Conservation (phyloP, 1,140 invertebrate genomes). For the Caenorhabditis latens region DNA sequence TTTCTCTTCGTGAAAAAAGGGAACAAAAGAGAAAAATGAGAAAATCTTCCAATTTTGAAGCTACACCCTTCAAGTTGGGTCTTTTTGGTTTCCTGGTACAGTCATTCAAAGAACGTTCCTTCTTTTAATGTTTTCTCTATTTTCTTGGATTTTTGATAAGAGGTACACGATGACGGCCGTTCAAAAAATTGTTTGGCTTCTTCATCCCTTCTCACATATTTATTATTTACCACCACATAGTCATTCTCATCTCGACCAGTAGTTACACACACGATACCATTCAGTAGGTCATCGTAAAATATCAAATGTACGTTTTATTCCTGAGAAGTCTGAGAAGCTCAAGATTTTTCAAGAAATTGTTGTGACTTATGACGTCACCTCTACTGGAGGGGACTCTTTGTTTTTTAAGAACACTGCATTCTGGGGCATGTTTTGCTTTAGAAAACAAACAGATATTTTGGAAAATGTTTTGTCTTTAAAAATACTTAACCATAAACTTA, state of each 20-base stretch:
- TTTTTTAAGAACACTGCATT: too few relatives aligned
- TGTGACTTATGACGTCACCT: too few relatives aligned
- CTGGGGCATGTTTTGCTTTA: too few relatives aligned
- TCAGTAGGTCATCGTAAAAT: not conserved
- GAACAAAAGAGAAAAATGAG: not conserved
- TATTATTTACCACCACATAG: not conserved
- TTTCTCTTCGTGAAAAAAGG: not conserved
- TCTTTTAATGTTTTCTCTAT: not conserved
- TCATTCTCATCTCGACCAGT: not conserved
- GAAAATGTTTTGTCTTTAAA: too few relatives aligned
- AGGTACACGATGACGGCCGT: slow-evolving; percentile 5
- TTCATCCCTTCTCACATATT: slow-evolving; percentile 4
- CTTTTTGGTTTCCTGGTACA: too few relatives aligned
- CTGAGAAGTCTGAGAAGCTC: too few relatives aligned
- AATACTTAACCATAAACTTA: too few relatives aligned
- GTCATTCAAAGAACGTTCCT: slow-evolving; percentile 1
- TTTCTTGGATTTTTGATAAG: not conserved
- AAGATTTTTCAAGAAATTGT: too few relatives aligned
- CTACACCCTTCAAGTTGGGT: not conserved
- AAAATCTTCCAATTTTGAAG: not conserved
- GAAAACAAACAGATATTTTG: too few relatives aligned
- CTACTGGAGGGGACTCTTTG: too few relatives aligned
- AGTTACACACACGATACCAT: not conserved
- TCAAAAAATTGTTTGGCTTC: slow-evolving; percentile 23
- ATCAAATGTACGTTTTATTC: not conserved